Evolutionary conservation across 2,888 invertebrate genomes (phyloP).

Genomic region (Orchesellides sinensis): DNA sequence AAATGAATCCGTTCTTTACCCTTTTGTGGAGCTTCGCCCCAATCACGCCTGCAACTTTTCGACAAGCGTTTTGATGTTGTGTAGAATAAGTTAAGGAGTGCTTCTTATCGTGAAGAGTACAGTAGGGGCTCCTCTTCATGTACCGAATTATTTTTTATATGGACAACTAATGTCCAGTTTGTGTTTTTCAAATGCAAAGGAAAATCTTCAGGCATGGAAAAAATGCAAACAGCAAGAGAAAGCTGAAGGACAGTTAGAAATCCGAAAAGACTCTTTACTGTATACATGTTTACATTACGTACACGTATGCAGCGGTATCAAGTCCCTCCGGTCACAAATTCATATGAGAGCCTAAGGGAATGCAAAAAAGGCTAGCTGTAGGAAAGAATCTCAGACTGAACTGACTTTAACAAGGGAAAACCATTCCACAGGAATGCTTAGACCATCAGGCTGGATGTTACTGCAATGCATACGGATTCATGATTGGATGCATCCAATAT

Average conservation of each 20-base stretch:
- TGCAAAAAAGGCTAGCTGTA: too few species aligned
- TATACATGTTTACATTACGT: too few species aligned
- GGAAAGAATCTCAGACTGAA: too few species aligned
- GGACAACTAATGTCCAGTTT: too few species aligned
- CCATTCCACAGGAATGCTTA: not conserved
- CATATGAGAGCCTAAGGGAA: conserved; percentile 31
- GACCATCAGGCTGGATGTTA: too few species aligned
- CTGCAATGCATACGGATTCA: too few species aligned
- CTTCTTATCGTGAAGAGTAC: too few species aligned
- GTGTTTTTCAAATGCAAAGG: too few species aligned
- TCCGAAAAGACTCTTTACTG: not conserved
- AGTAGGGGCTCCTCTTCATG: too few species aligned
- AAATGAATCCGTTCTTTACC: conserved; percentile 21
- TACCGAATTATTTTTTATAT: too few species aligned
- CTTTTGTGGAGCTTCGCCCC: conserved; percentile 13
- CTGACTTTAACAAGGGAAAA: not conserved
- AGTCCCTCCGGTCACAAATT: not conserved
- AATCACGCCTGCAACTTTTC: conserved; percentile 38
- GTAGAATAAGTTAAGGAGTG: conserved; percentile 52
- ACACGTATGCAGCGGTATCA: not conserved
- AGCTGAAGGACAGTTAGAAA: not conserved
- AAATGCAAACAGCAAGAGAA: not conserved
- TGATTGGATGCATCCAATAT: too few species aligned
- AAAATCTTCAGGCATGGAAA: too few species aligned
- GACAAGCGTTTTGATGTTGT: conserved; percentile 30